Evolutionary conservation across 1,140 invertebrate genomes (phyloP).

Genomic region (Physella acuta): DNA sequence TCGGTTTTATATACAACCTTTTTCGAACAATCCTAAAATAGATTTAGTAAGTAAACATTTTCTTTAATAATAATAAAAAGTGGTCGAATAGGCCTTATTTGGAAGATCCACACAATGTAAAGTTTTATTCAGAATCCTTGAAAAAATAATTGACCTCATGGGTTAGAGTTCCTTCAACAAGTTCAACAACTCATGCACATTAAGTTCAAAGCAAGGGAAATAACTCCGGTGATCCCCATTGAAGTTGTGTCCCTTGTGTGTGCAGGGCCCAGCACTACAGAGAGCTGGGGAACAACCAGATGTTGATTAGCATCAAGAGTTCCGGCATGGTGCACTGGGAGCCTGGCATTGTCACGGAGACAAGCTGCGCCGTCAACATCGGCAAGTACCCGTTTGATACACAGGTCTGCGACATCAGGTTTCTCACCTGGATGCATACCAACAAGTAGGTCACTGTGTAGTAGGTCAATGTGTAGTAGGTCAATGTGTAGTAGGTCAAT

Average conservation of each 20-base stretch:
- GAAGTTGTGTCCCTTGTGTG: not conserved
- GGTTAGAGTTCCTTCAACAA: no score
- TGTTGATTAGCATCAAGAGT: conserved; percentile 42
- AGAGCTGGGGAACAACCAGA: conserved; percentile 48
- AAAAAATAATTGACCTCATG: no score
- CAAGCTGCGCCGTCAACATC: conserved; percentile 46
- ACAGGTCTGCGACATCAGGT: conserved; percentile 49
- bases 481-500: no score
- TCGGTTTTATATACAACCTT: no score
- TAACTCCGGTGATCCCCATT: not conserved
- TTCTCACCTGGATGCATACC: conserved; percentile 60
- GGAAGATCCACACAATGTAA: no score
- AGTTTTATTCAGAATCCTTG: no score
- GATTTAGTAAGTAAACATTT: no score
- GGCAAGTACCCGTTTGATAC: conserved; percentile 47
- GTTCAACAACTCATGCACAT: no score
- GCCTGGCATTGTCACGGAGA: conserved; percentile 47
- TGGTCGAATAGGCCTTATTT: no score
- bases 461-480: no score
- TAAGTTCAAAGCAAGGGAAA: not conserved
- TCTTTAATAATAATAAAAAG: no score
- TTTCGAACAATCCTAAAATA: no score
- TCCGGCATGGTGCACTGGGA: conserved; percentile 47
- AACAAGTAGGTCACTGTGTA: conserved; percentile 37
- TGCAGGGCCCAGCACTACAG: conserved; percentile 47